These are phyloP conservation scores for Gasterosteus aculeatus DNA, from an alignment of 2,113 vertebrate genomes.

Conservation along the genomic window DNA sequence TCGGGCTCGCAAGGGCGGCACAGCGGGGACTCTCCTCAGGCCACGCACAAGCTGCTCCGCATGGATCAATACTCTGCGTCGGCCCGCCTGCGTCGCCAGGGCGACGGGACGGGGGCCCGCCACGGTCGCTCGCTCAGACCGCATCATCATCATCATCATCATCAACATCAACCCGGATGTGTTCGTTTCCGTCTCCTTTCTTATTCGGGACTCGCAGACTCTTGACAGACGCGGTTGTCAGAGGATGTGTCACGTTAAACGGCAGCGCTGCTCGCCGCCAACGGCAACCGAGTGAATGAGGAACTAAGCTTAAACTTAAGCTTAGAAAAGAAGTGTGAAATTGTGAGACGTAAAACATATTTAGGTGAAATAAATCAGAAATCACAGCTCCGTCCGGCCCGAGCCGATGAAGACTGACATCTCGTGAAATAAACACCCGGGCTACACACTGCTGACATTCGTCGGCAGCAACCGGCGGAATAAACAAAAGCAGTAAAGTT, in stretches of 20 bases:
- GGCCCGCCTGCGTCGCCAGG: neutral
- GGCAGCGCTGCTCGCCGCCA: no score
- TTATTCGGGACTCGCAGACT: neutral
- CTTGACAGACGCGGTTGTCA: neutral
- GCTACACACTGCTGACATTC: neutral
- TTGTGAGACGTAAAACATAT: no score
- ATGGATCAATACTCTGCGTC: slow-evolving; percentile 56
- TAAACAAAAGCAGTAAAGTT: slow-evolving; percentile 1
- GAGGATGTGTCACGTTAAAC: no score
- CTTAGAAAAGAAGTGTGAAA: no score
- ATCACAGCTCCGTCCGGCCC: neutral
- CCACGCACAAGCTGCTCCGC: slow-evolving; percentile 61
- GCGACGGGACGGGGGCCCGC: neutral
- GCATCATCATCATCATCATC: neutral
- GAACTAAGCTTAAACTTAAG: no score
- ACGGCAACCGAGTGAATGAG: no score
- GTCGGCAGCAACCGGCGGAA: neutral
- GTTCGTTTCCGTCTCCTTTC: slow-evolving; percentile 5
- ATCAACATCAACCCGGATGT: neutral
- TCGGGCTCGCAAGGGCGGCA: slow-evolving; percentile 45
- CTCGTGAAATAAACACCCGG: neutral
- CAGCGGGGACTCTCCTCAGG: slow-evolving; percentile 61
- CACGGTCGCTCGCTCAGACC: slow-evolving; percentile 1
- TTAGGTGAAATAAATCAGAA: neutral
- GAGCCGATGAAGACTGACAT: neutral